Percentiles rank a stretch among this genome's conserved stretches.
Evolutionary conservation across 2,797 vertebrate genomes (phyloP).

Genomic region (Neomorphus geoffroyi): DNA sequence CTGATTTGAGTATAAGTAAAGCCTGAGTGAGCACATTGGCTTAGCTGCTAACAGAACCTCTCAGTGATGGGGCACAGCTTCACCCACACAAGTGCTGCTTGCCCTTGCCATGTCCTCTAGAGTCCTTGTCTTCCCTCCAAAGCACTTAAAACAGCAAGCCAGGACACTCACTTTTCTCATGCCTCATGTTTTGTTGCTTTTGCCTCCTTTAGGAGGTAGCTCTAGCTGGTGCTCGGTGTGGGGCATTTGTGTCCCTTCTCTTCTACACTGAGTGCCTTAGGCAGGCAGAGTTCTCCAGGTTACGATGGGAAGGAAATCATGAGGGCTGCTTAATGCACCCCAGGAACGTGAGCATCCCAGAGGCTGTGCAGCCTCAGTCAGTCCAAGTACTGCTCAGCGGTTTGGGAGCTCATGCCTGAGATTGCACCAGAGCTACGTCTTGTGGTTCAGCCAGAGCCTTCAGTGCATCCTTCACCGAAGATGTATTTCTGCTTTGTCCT

Average conservation of each 20-base stretch:
- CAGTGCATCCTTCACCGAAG: not conserved
- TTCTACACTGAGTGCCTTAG: not conserved
- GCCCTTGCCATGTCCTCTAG: fast-evolving
- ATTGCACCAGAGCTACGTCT: no score
- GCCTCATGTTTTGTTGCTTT: not conserved
- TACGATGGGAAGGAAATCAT: not conserved
- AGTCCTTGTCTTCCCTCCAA: not conserved
- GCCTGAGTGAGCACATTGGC: not conserved
- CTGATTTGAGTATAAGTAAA: constrained; percentile 15
- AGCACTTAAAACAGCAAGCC: fast-evolving
- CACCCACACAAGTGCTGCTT: not conserved
- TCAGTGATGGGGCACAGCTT: not conserved
- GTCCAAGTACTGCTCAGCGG: not conserved
- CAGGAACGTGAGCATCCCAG: not conserved
- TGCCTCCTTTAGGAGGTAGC: not conserved
- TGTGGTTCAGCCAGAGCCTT: no score
- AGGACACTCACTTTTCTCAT: not conserved
- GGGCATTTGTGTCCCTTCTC: not conserved
- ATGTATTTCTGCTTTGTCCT: not conserved
- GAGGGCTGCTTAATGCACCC: not conserved
- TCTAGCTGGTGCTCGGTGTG: not conserved
- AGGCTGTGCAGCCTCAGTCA: fast-evolving
- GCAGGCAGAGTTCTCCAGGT: fast-evolving
- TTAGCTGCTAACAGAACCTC: not conserved
- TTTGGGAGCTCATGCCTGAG: not conserved